Conservation (phyloP, 2,888 invertebrate genomes). For the Melanchra persicariae region DNA sequence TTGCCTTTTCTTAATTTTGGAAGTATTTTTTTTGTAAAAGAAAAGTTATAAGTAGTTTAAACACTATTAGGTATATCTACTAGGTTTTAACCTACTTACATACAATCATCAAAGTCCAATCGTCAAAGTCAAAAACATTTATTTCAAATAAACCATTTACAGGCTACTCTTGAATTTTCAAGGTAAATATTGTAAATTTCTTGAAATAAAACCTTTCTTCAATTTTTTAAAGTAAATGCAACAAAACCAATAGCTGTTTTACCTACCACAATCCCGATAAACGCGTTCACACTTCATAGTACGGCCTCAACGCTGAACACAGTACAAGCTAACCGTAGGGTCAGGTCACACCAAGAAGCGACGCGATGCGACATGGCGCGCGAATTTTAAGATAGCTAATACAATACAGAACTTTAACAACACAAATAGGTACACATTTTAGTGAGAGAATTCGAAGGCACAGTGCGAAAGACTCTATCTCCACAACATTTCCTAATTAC, state of each 20-base stretch:
- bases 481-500: no score
- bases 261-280: background rate
- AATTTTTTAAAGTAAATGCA: background rate
- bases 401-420: background rate
- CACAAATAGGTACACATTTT: background rate
- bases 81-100: no score
- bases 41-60: no score
- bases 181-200: background rate
- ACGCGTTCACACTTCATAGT: conserved; percentile 35
- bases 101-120: no score
- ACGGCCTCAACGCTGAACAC: conserved; percentile 4
- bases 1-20: no score
- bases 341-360: conserved; percentile 36
- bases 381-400: background rate
- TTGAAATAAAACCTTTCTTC: background rate
- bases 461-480: background rate
- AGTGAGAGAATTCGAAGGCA: background rate
- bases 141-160: no score
- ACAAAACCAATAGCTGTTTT: background rate
- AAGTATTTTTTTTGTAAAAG: no score
- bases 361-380: background rate
- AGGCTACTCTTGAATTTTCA: no score
- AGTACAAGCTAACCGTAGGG: conserved; percentile 27
- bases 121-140: no score
- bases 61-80: no score